Evolutionary conservation across 2,113 vertebrate genomes (phyloP), one percentile per base, ranked within the genome.

Genomic region (Sprattus sprattus): DNA sequence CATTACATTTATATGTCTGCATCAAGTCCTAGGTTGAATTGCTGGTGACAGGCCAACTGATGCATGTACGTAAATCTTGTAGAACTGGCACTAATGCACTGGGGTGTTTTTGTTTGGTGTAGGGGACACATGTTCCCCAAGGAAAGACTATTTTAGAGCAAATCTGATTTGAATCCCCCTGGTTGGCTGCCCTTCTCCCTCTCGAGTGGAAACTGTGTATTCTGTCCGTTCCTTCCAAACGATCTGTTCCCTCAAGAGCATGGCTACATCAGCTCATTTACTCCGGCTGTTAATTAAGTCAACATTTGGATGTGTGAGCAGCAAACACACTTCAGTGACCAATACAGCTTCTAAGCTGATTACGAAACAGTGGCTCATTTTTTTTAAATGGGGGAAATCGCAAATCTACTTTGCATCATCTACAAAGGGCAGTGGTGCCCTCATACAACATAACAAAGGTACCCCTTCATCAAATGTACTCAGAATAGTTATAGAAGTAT

Each of bases 161-260:
- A 88, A 88, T 85, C 54, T 85, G 82, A 85, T 83, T 83, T 85
- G 44, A 81, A 75, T 8, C 20, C 81, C 71, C 22, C 39, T 39
- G 39, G 6, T 20, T 60, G 54, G 18, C 20, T 60, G 18, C 4
- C 54, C 54, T 60, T 54, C 20, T 20, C 6, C 5, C 18, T 57
- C 18, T 18, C 6, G 1, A 60, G 22, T 54, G 52, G 52, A 54
- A 18, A 54, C 16, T 16, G 20, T 22, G 18, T 60, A 60, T 60
- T 60, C 54, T 22, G 54, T 60, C 54, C 6, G 20, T 60, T n/a
- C n/a, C n/a, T n/a, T n/a, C n/a, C n/a, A n/a, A n/a, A n/a, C n/a
- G n/a, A 60, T 22, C 20, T 4, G 18, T 60, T 60, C 54, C 54
- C 54, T 22, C 39, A 39, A 39, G 39, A 39, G 18, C 18, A 39